Percentiles rank a stretch among this genome's conserved stretches.
These are phyloP conservation scores for Heteromurus nitidus DNA, from an alignment of 2,888 invertebrate species.

Conservation along the genomic window DNA sequence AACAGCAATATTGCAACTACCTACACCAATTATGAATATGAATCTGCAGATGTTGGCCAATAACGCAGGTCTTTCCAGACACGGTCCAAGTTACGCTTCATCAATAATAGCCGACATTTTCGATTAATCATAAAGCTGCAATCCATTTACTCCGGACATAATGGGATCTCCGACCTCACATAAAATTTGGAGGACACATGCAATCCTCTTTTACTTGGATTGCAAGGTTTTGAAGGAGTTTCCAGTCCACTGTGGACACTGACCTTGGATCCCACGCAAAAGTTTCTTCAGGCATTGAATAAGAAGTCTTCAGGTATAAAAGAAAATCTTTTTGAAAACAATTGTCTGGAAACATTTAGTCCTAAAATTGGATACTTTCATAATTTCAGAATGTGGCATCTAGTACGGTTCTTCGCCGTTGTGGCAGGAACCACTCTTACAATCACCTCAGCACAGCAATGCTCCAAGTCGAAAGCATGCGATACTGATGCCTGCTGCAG, in stretches of 20 bases:
- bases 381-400: constrained; percentile 38
- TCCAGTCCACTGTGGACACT: neutral
- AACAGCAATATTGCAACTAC: neutral
- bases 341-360: neutral
- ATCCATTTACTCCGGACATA: neutral
- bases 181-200: too few relatives aligned
- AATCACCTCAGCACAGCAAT: constrained; percentile 25
- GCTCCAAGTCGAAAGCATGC: constrained; percentile 44
- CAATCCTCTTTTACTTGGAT: neutral
- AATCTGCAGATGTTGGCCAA: too few relatives aligned
- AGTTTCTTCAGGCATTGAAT: too few relatives aligned
- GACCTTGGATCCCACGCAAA: neutral
- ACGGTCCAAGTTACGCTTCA: too few relatives aligned
- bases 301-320: neutral
- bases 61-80: neutral
- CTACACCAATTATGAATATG: too few relatives aligned
- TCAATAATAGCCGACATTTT: neutral
- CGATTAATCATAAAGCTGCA: too few relatives aligned
- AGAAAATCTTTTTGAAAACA: neutral
- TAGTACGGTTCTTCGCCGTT: neutral
- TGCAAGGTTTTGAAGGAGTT: neutral
- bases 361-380: neutral
- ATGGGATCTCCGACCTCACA: neutral
- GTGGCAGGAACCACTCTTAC: neutral
- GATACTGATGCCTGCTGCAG: constrained; percentile 49